Evolutionary conservation across 2,888 invertebrate genomes (phyloP).

Genomic region (Nomada hirtipes): DNA sequence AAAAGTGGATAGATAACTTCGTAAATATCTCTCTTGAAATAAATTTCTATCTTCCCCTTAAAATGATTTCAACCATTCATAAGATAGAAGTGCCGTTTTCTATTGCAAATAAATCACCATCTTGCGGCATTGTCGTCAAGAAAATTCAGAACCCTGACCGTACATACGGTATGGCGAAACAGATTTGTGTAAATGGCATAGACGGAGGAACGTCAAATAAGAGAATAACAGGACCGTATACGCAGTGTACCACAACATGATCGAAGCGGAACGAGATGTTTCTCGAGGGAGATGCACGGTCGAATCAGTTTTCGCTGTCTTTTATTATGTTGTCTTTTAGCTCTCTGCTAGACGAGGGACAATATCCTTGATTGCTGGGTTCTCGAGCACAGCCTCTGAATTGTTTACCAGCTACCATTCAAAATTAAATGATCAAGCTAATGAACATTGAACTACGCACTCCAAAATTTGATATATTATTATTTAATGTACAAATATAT

Average conservation of each 20-base stretch:
- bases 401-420: slow-evolving; percentile 14
- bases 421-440: slow-evolving; percentile 36
- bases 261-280: slow-evolving; percentile 52
- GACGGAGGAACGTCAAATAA: slow-evolving; percentile 24
- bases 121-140: slow-evolving; percentile 36
- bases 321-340: slow-evolving; percentile 39
- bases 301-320: slow-evolving; percentile 59
- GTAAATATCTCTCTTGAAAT: too few species aligned
- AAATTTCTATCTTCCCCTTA: slow-evolving; percentile 50
- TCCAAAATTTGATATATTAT: not conserved
- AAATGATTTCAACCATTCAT: slow-evolving; percentile 36
- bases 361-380: slow-evolving; percentile 37
- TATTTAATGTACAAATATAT: too few species aligned
- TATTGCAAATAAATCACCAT: slow-evolving; percentile 39
- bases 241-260: slow-evolving; percentile 51
- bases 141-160: slow-evolving; percentile 28
- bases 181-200: slow-evolving; percentile 50
- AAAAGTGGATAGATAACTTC: too few species aligned
- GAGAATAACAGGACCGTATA: slow-evolving; percentile 23
- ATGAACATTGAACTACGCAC: not conserved
- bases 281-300: slow-evolving; percentile 37
- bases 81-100: slow-evolving; percentile 28
- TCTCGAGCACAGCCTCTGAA: slow-evolving; percentile 12
- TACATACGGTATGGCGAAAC: slow-evolving; percentile 19
- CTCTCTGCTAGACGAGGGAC: slow-evolving; percentile 13